Conservation (phyloP, 2,888 invertebrate species). For the Scelioninae gen. 1 region DNA sequence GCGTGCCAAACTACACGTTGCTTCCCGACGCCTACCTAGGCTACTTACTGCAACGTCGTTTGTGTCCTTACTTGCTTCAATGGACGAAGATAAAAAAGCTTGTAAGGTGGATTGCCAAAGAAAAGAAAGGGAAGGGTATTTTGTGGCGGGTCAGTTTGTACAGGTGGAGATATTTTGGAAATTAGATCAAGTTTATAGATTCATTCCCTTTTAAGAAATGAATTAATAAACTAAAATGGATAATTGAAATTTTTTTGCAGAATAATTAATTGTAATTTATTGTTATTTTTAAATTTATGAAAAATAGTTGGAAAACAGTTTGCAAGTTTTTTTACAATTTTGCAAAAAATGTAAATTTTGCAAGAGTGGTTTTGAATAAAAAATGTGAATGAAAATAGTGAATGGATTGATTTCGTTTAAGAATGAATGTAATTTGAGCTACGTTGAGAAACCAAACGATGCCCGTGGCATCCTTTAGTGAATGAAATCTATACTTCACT, state of each 20-base stretch:
- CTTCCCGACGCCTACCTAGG: slow-evolving; percentile 57
- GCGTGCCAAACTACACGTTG: slow-evolving; percentile 51
- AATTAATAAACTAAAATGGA: too few species aligned
- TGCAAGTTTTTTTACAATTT: too few species aligned
- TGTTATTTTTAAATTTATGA: too few species aligned
- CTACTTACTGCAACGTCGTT: slow-evolving; percentile 56
- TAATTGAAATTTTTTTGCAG: too few species aligned
- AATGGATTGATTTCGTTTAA: slow-evolving; percentile 46
- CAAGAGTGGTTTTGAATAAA: background rate
- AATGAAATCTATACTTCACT: slow-evolving; percentile 73
- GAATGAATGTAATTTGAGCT: slow-evolving; percentile 72
- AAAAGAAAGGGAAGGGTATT: slow-evolving; percentile 35
- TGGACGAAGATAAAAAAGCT: slow-evolving; percentile 40
- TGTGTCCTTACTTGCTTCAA: slow-evolving; percentile 48
- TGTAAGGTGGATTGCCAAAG: slow-evolving; percentile 58
- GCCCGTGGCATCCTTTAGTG: slow-evolving; percentile 72
- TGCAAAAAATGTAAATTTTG: too few species aligned
- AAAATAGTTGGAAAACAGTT: too few species aligned
- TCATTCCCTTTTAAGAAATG: too few species aligned
- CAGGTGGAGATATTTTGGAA: slow-evolving; percentile 42
- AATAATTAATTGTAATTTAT: too few species aligned
- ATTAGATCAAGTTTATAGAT: background rate
- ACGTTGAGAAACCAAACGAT: slow-evolving; percentile 80
- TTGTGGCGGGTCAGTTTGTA: slow-evolving; percentile 39
- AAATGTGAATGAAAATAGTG: slow-evolving; percentile 43